Evolutionary conservation across 2,113 vertebrate genomes (phyloP).

Genomic region (Petrocephalus microphthalmus): DNA sequence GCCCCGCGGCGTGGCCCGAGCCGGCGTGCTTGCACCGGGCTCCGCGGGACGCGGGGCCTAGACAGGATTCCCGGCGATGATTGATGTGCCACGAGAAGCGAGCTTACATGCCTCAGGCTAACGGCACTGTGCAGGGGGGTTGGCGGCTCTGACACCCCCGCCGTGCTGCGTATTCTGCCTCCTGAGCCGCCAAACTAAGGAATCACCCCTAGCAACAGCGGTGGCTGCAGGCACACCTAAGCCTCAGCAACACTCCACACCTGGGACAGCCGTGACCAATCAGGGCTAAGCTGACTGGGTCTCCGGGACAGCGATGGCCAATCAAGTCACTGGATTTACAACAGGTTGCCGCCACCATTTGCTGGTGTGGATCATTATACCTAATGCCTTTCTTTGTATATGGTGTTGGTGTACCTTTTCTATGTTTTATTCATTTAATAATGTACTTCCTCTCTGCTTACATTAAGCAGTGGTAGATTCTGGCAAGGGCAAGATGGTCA

Average conservation of each 20-base stretch:
- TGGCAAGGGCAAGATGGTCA: not conserved
- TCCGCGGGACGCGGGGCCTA: not conserved
- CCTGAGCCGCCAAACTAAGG: not conserved
- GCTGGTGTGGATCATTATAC: not conserved
- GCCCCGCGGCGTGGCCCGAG: not conserved
- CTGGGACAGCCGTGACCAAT: not conserved
- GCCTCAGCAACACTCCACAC: not conserved
- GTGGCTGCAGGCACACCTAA: not conserved
- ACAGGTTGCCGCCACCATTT: not conserved
- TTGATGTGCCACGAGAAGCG: not conserved
- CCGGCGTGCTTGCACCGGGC: not conserved
- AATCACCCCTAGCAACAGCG: not conserved
- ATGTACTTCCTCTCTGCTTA: not conserved
- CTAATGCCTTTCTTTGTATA: not conserved
- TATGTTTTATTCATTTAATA: not conserved
- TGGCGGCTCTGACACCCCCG: not conserved
- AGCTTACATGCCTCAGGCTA: not conserved
- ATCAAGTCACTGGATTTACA: not conserved
- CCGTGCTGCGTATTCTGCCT: not conserved
- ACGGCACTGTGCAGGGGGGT: not conserved
- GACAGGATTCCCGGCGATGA: not conserved
- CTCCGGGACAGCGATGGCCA: not conserved
- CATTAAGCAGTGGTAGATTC: not conserved
- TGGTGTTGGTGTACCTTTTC: not conserved
- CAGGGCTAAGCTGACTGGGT: not conserved